phyloP scores from a whole-genome alignment of 2,797 vertebrate genomes.

The Crypturellus tataupa region DNA sequence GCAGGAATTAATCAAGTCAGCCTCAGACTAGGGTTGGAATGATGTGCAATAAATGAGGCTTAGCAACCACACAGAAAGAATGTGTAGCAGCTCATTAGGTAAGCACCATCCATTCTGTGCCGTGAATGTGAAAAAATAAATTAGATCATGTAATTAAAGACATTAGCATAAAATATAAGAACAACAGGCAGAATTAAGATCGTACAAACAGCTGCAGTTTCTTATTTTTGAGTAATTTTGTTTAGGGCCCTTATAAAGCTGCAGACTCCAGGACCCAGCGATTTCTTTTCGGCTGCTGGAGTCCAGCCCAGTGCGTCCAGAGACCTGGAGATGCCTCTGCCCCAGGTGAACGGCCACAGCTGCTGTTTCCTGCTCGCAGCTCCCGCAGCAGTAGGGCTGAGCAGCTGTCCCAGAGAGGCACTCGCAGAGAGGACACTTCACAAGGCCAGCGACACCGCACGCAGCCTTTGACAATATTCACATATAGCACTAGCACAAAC shows the following conservation, averaged over 20 bases:
- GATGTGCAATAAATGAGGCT: background rate
- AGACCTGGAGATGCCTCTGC: background rate
- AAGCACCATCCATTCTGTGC: background rate
- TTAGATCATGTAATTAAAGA: background rate
- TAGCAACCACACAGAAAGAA: background rate
- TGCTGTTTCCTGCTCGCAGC: background rate
- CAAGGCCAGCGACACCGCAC: rapidly evolving
- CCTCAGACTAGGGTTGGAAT: background rate
- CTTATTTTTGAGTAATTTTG: background rate
- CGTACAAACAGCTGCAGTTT: background rate
- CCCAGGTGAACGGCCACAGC: rapidly evolving
- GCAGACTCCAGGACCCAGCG: background rate
- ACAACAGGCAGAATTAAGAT: background rate
- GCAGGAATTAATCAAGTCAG: background rate
- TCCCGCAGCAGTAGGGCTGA: rapidly evolving
- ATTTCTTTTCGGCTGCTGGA: background rate
- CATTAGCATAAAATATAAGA: background rate
- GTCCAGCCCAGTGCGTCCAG: background rate
- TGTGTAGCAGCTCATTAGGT: background rate
- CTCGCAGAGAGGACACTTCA: rapidly evolving
- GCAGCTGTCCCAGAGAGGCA: rapidly evolving
- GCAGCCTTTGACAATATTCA: background rate
- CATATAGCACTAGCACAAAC: background rate
- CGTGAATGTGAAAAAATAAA: background rate
- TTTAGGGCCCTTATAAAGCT: background rate